A percentile compares a stretch with the other conserved stretches of the same genome.
phyloP scores from a whole-genome alignment of 2,113 vertebrate species.

The Lophura nycthemera region DNA sequence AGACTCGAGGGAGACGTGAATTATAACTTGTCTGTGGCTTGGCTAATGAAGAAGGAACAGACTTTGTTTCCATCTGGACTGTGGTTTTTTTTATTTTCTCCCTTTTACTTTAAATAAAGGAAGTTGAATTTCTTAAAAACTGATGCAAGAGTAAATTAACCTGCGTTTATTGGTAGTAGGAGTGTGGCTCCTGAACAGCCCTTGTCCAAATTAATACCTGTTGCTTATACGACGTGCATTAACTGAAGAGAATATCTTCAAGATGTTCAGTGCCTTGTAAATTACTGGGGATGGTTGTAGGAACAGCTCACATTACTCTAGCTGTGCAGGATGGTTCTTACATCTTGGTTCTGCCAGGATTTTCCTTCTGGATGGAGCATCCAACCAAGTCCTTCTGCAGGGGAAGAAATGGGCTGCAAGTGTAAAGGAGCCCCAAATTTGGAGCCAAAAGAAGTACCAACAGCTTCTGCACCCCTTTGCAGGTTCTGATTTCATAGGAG shows the following conservation, averaged over 20 bases:
- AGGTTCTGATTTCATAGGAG: neutral
- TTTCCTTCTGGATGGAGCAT: neutral
- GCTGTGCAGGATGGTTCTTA: neutral
- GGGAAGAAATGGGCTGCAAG: neutral
- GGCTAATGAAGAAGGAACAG: conserved; percentile 48
- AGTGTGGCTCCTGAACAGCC: neutral
- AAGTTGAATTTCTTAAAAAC: neutral
- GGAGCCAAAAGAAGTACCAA: neutral
- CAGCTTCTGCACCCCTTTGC: neutral
- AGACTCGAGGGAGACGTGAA: conserved; percentile 45
- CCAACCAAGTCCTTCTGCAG: neutral
- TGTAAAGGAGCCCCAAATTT: neutral
- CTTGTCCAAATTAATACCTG: neutral
- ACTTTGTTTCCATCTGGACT: conserved; percentile 63
- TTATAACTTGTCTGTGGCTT: conserved; percentile 54
- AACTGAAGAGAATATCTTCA: neutral
- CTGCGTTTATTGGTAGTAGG: neutral
- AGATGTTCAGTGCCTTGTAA: neutral
- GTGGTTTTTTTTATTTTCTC: conserved; percentile 52
- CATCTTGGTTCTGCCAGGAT: accelerated
- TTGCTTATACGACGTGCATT: neutral
- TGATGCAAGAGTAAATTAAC: neutral
- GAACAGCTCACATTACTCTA: accelerated
- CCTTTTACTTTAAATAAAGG: conserved; percentile 12
- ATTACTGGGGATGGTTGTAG: neutral